These are phyloP conservation scores for Hypotaenidia philippensis DNA, from an alignment of 2,797 vertebrate species.

Conservation along the genomic window DNA sequence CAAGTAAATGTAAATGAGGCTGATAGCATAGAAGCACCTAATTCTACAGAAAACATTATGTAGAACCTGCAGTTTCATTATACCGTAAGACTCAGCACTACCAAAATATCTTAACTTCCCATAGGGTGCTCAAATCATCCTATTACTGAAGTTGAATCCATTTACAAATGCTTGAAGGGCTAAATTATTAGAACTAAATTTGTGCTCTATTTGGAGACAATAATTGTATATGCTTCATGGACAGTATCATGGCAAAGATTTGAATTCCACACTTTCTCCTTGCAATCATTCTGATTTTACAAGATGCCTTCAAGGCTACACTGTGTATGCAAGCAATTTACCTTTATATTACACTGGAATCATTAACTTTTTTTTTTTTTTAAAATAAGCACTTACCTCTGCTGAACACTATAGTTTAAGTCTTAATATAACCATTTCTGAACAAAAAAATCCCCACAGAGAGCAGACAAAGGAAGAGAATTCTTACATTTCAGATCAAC, in stretches of 20 bases:
- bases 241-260: neutral
- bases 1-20: neutral
- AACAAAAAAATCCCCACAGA: neutral
- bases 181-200: constrained; percentile 6
- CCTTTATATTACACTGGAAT: neutral
- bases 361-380: neutral
- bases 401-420: neutral
- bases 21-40: neutral
- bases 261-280: neutral
- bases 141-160: neutral
- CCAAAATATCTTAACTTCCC: neutral
- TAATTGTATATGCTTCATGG: neutral
- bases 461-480: neutral
- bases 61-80: neutral
- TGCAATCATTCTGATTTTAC: neutral
- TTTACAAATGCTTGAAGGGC: neutral
- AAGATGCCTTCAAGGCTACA: constrained; percentile 11
- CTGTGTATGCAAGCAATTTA: neutral
- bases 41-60: neutral
- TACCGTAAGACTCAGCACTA: accelerated
- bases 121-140: neutral
- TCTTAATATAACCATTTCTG: neutral
- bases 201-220: constrained; percentile 6
- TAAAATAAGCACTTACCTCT: neutral
- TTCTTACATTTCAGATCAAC: neutral